A percentile compares a stretch with the other conserved stretches of the same genome.
Evolutionary conservation across 2,888 invertebrate genomes (phyloP).

Genomic region (Seira ritae): DNA sequence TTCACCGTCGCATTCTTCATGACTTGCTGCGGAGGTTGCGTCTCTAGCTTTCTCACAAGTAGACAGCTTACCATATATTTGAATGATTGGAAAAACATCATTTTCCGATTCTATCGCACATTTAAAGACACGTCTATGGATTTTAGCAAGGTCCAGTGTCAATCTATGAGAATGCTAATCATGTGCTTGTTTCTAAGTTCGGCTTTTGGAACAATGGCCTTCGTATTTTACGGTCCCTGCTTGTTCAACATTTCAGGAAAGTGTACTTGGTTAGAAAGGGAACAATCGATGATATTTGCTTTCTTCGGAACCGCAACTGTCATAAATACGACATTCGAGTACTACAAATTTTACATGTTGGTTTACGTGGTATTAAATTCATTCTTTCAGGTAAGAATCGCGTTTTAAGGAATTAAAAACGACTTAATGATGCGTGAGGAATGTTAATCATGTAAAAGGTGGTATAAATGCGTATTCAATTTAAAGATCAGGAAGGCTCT

Average conservation of each 20-base stretch:
- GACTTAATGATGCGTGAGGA: too few species aligned
- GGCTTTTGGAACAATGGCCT: background rate
- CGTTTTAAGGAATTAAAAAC: too few species aligned
- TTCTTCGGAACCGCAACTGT: slow-evolving; percentile 28
- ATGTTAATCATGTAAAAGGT: too few species aligned
- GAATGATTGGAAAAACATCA: slow-evolving; percentile 38
- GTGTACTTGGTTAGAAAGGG: slow-evolving; percentile 35
- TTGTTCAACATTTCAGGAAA: slow-evolving; percentile 12
- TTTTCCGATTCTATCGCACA: slow-evolving; percentile 6
- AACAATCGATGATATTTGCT: slow-evolving; percentile 20
- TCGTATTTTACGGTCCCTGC: background rate
- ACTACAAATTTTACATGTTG: slow-evolving; percentile 18
- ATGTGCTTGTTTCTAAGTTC: too few species aligned
- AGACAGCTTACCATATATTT: slow-evolving; percentile 8
- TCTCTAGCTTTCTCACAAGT: slow-evolving; percentile 14
- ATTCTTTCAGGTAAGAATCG: slow-evolving; percentile 24
- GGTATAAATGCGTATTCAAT: too few species aligned
- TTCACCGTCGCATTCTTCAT: slow-evolving; percentile 31
- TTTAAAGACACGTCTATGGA: background rate
- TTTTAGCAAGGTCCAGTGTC: background rate
- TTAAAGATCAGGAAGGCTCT: slow-evolving; percentile 14
- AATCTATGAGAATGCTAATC: background rate
- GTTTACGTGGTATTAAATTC: background rate
- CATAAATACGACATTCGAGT: slow-evolving; percentile 36
- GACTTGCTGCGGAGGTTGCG: background rate